Conservation (phyloP, 2,797 vertebrate genomes). For the Manis javanica region DNA sequence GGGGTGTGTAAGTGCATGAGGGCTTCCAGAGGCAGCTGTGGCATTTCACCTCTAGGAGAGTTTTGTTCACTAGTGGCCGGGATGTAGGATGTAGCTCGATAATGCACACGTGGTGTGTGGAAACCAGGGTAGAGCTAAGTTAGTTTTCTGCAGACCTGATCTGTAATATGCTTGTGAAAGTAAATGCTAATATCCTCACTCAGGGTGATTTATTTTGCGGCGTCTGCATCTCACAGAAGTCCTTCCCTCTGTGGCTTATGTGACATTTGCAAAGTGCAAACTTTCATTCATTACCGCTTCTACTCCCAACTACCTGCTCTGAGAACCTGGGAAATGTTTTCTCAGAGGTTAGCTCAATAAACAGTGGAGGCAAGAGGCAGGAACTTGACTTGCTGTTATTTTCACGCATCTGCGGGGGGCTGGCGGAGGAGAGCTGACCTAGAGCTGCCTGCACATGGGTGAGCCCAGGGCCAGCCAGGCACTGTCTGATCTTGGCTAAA, state of each 20-base stretch:
- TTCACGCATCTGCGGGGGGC: neutral
- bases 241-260: neutral
- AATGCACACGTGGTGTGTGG: neutral
- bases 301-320: neutral
- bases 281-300: neutral
- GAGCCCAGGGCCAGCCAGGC: fast-evolving
- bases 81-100: fast-evolving
- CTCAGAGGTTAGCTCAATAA: neutral
- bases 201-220: neutral
- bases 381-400: neutral
- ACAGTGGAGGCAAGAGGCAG: neutral
- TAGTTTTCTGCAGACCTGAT: neutral
- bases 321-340: neutral
- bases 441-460: no score
- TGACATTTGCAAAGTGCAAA: neutral
- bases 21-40: no score
- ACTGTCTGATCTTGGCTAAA: neutral
- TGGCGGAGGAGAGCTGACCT: neutral
- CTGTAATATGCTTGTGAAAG: neutral
- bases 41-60: neutral
- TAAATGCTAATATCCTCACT: neutral
- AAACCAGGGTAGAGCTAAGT: neutral
- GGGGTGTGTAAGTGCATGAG: no score
- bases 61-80: neutral
- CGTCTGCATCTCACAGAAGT: neutral